Conservation (phyloP, 2,797 vertebrate species). For the Enteromius paludinosus region DNA sequence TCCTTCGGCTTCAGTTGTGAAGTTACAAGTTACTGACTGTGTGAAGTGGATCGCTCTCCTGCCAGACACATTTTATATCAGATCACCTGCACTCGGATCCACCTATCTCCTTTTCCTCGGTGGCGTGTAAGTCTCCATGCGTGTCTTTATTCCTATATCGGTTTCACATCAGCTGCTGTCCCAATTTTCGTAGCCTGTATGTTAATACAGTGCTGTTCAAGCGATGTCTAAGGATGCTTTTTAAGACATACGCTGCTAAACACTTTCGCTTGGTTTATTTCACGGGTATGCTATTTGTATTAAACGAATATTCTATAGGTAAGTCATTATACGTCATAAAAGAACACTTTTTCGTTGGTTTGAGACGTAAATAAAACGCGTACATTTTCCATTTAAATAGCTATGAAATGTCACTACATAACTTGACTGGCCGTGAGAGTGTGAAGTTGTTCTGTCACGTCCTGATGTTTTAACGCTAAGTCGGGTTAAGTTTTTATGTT, state of each 20-base stretch:
- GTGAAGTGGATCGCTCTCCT: no score
- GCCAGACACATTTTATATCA: not conserved
- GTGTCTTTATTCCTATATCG: not conserved
- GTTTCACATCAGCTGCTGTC: slow-evolving; percentile 39
- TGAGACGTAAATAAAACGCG: no score
- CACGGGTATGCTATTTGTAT: not conserved
- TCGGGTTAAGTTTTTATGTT: not conserved
- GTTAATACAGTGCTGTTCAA: slow-evolving; percentile 65
- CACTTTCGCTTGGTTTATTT: not conserved
- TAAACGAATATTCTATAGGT: not conserved
- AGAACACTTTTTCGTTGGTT: not conserved
- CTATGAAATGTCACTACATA: not conserved
- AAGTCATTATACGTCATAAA: not conserved
- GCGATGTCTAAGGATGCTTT: slow-evolving; percentile 60
- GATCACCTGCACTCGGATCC: not conserved
- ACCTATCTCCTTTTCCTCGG: not conserved
- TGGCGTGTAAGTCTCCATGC: not conserved
- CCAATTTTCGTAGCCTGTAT: slow-evolving; percentile 57
- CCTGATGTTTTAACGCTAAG: not conserved
- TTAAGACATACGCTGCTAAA: slow-evolving; percentile 41
- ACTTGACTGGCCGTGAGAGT: not conserved
- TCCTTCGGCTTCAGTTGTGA: slow-evolving; percentile 33
- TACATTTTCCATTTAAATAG: no score
- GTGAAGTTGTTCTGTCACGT: not conserved
- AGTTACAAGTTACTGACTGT: not conserved